Evolutionary conservation across 2,888 invertebrate species (phyloP).

Genomic region (Watsonalla binaria): DNA sequence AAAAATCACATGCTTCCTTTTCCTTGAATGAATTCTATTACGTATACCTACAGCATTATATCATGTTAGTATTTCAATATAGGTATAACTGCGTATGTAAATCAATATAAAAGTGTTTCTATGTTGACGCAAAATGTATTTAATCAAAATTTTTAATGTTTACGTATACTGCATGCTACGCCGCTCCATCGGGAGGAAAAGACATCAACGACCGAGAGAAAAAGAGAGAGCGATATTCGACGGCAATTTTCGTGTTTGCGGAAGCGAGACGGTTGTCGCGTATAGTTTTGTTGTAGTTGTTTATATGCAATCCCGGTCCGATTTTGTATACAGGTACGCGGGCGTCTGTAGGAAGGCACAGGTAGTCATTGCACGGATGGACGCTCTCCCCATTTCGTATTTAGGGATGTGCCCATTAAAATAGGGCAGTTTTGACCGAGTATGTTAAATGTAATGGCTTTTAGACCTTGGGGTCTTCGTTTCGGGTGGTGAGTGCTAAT

Average conservation of each 20-base stretch:
- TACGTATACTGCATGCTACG: slow-evolving; percentile 33
- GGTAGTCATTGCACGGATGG: slow-evolving; percentile 70
- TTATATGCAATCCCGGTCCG: slow-evolving; percentile 60
- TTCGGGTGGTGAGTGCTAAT: slow-evolving; percentile 62
- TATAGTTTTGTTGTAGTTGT: slow-evolving; percentile 53
- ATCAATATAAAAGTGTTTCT: not conserved
- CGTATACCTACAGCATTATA: too few species aligned
- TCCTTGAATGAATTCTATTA: too few species aligned
- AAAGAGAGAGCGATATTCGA: slow-evolving; percentile 39
- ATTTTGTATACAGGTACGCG: slow-evolving; percentile 55
- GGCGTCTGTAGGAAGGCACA: slow-evolving; percentile 43
- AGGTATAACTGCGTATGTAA: not conserved
- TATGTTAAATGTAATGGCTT: slow-evolving; percentile 42
- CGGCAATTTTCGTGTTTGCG: slow-evolving; percentile 38
- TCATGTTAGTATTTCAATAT: too few species aligned
- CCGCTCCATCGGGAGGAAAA: slow-evolving; percentile 54
- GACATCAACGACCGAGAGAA: slow-evolving; percentile 66
- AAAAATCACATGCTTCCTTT: slow-evolving; percentile 15
- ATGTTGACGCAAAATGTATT: not conserved
- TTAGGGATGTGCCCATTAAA: slow-evolving; percentile 54
- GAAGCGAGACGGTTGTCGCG: slow-evolving; percentile 53
- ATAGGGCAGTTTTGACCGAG: slow-evolving; percentile 47
- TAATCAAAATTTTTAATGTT: slow-evolving; percentile 10
- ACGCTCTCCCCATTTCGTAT: slow-evolving; percentile 60
- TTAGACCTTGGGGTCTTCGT: slow-evolving; percentile 56